phyloP scores from a whole-genome alignment of 2,797 vertebrate genomes.

The Intellagama lesueurii region DNA sequence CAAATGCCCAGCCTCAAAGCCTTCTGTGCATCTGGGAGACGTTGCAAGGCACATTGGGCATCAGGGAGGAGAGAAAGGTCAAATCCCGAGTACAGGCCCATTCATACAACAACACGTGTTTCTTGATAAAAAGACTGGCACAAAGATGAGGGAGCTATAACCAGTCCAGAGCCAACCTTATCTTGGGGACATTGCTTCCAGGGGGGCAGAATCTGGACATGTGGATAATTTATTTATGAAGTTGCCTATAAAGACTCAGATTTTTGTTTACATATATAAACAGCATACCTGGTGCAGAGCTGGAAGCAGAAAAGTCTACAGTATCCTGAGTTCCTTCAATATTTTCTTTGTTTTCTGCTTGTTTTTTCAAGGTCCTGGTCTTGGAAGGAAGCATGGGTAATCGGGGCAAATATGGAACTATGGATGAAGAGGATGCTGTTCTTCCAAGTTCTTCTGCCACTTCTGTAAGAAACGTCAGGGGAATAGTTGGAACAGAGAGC shows the following conservation, averaged over 20 bases:
- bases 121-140: not conserved
- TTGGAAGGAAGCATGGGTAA: constrained; percentile 95
- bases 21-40: not conserved
- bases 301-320: constrained; percentile 82
- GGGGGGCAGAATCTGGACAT: not conserved
- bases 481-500: not conserved
- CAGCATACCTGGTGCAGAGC: constrained; percentile 90
- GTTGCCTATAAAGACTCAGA: not conserved
- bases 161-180: not conserved
- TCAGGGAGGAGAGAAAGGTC: not conserved
- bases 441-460: constrained; percentile 97
- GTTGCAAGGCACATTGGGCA: not conserved
- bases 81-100: not conserved
- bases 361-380: constrained; percentile 91
- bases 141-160: not conserved
- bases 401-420: constrained; percentile 89
- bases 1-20: not conserved
- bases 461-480: constrained; percentile 78
- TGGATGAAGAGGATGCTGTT: constrained; percentile 87
- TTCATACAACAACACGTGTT: not conserved
- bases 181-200: not conserved
- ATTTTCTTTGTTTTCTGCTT: constrained; percentile 97
- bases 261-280: not conserved
- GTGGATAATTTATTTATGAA: not conserved
- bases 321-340: constrained; percentile 89